These are phyloP conservation scores for Penaeus chinensis DNA, from an alignment of 1,140 invertebrate genomes.

Conservation along the genomic window DNA sequence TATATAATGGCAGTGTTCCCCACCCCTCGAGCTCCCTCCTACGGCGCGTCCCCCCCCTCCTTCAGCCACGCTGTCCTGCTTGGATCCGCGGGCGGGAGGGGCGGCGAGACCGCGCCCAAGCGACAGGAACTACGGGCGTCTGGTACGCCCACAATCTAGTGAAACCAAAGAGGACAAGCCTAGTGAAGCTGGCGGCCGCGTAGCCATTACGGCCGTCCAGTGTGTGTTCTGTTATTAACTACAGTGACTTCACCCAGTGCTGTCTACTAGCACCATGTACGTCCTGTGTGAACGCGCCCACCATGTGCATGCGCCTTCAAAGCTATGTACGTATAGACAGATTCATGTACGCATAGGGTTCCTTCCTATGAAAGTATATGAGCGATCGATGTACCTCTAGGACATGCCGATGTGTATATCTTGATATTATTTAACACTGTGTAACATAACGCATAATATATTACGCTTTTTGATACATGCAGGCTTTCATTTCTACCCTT, in stretches of 20 bases:
- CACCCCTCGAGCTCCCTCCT: too few relatives aligned
- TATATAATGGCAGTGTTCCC: slow-evolving; percentile 24
- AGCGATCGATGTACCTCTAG: slow-evolving; percentile 51
- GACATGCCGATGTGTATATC: slow-evolving; percentile 59
- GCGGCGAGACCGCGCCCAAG: neutral
- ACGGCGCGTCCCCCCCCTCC: too few relatives aligned
- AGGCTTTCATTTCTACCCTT: slow-evolving; percentile 54
- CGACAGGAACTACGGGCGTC: too few relatives aligned
- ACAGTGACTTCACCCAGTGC: slow-evolving; percentile 24
- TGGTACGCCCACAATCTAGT: slow-evolving; percentile 16
- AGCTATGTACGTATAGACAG: slow-evolving; percentile 57
- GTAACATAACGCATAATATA: slow-evolving; percentile 56
- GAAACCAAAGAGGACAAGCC: slow-evolving; percentile 54
- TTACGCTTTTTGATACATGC: slow-evolving; percentile 37
- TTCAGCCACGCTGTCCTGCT: neutral
- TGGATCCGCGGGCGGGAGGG: neutral
- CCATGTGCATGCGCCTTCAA: slow-evolving; percentile 45
- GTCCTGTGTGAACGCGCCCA: neutral
- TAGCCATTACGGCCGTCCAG: neutral
- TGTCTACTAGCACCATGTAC: slow-evolving; percentile 15
- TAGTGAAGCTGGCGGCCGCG: slow-evolving; percentile 4
- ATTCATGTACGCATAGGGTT: slow-evolving; percentile 43
- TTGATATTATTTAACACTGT: slow-evolving; percentile 57
- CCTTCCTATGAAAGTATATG: slow-evolving; percentile 48
- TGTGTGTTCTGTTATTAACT: neutral